Evolutionary conservation across 1,140 invertebrate genomes (phyloP).

Genomic region (Euura saliciscinereae): DNA sequence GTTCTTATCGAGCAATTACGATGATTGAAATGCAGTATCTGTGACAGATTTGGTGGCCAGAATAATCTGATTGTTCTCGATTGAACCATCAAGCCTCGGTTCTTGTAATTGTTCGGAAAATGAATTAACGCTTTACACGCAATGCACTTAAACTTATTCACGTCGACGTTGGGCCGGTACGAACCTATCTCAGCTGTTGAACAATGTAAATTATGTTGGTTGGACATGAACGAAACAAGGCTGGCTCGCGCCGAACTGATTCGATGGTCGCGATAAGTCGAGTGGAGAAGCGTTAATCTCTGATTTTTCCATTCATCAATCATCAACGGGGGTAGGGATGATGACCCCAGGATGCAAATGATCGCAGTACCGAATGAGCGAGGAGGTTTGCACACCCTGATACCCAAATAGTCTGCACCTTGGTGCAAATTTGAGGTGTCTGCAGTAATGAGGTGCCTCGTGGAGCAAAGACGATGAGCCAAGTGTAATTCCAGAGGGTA

Average conservation of each 20-base stretch:
- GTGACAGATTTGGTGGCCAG: no score
- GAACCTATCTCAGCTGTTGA: not conserved
- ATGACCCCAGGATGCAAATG: no score
- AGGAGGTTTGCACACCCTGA: no score
- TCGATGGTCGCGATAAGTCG: not conserved
- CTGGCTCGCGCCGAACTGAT: not conserved
- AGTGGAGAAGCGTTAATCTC: not conserved
- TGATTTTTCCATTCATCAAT: not conserved
- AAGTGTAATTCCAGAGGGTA: not conserved
- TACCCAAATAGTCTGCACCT: no score
- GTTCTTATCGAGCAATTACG: no score
- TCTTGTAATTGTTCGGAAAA: constrained; percentile 53
- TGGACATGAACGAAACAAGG: constrained; percentile 45
- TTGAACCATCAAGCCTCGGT: constrained; percentile 49
- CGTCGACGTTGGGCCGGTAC: constrained; percentile 22
- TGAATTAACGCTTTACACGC: constrained; percentile 54
- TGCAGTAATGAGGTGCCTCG: not conserved
- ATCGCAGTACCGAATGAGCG: no score
- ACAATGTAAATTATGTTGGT: constrained; percentile 51
- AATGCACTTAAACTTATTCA: constrained; percentile 55
- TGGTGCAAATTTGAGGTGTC: no score
- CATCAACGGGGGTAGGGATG: no score
- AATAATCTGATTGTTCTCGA: constrained; percentile 14
- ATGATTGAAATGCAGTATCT: no score
- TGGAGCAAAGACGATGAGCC: not conserved